These are phyloP conservation scores for Vireo altiloquus DNA, from an alignment of 2,113 vertebrate genomes.

Conservation along the genomic window DNA sequence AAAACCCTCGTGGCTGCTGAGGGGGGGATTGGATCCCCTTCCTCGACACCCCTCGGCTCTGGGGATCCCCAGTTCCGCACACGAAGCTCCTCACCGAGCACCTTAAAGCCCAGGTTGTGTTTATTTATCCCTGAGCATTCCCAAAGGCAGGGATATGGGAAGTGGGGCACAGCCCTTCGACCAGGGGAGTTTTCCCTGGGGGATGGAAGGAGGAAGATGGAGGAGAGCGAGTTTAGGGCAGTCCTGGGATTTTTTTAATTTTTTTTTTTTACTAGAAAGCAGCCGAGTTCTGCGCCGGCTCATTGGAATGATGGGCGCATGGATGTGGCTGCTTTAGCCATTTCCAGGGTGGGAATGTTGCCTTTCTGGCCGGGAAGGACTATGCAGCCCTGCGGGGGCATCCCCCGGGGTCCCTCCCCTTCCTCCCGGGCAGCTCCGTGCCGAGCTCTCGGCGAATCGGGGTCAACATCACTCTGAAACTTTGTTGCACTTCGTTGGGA, in stretches of 20 bases:
- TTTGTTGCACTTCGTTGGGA: fast-evolving
- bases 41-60: not conserved
- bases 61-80: not conserved
- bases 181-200: not conserved
- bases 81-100: not conserved
- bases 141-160: not conserved
- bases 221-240: not conserved
- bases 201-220: not conserved
- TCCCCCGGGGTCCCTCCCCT: fast-evolving
- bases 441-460: fast-evolving
- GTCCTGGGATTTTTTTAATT: not conserved
- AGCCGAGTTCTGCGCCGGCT: not conserved
- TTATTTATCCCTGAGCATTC: not conserved
- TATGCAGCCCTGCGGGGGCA: not conserved
- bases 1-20: not conserved
- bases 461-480: fast-evolving
- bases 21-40: not conserved
- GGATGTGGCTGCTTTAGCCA: not conserved
- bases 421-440: not conserved
- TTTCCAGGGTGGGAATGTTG: not conserved
- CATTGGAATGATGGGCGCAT: not conserved
- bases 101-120: not conserved
- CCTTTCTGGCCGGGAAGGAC: not conserved
- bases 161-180: not conserved
- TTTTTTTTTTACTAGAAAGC: slow-evolving; percentile 14